Percentiles rank a stretch among this genome's conserved stretches.
These are phyloP conservation scores for Telmatherina bonti DNA, from an alignment of 2,797 vertebrate species.

Conservation along the genomic window DNA sequence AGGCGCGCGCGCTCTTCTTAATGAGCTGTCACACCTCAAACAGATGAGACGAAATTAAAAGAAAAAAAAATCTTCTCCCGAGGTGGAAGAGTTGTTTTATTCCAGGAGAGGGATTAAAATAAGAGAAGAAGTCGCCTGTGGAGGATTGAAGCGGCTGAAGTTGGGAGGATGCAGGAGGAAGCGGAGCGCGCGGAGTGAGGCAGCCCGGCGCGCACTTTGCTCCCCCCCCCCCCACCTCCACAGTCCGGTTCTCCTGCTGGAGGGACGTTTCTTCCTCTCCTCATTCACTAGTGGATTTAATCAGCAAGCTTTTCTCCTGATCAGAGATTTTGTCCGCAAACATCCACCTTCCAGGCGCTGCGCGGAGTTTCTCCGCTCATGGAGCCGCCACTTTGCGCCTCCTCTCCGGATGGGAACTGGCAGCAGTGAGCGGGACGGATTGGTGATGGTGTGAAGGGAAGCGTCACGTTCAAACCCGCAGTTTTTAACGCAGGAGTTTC, in stretches of 20 bases:
- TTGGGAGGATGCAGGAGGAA: constrained; percentile 42
- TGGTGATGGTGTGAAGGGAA: constrained; percentile 38
- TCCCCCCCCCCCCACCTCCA: not conserved
- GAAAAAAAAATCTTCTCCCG: not conserved
- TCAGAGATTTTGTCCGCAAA: constrained; percentile 3
- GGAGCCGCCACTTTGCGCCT: constrained; percentile 42
- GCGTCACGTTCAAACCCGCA: constrained; percentile 11
- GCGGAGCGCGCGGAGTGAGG: constrained; percentile 38
- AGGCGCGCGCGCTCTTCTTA: not conserved
- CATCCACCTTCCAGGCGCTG: not conserved
- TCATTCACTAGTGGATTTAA: constrained; percentile 37
- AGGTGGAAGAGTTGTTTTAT: not conserved
- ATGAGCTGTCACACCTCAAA: constrained; percentile 35
- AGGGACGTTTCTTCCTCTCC: constrained; percentile 2
- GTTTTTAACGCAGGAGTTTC: constrained; percentile 63
- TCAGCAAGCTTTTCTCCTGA: not conserved
- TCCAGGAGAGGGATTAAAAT: not conserved
- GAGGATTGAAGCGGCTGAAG: constrained; percentile 31
- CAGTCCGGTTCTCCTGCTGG: constrained; percentile 26
- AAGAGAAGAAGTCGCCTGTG: not conserved
- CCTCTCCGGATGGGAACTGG: constrained; percentile 33
- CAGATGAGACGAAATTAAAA: constrained; percentile 4
- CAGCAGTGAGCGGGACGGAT: constrained; percentile 42
- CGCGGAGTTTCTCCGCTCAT: constrained; percentile 37
- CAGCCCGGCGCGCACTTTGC: constrained; percentile 43